These are phyloP conservation scores for Ylistrum balloti DNA, from an alignment of 1,140 invertebrate genomes.

Conservation along the genomic window DNA sequence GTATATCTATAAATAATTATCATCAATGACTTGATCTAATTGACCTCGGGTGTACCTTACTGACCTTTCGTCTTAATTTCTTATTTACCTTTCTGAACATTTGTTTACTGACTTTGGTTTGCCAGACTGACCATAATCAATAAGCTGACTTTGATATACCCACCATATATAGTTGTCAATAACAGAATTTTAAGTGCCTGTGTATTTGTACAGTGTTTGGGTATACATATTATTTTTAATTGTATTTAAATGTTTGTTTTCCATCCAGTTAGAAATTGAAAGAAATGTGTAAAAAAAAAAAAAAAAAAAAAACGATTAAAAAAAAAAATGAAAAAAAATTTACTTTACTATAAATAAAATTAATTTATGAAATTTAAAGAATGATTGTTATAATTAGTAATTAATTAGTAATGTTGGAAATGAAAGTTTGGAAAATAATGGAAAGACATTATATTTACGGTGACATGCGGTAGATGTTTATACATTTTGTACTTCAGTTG, in stretches of 20 bases:
- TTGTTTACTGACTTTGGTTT: background rate
- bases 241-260: conserved; percentile 36
- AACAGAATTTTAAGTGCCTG: conserved; percentile 33
- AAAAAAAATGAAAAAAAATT: background rate
- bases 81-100: background rate
- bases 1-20: too few relatives aligned
- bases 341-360: background rate
- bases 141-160: background rate
- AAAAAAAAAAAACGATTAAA: too few relatives aligned
- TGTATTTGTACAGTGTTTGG: background rate
- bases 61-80: too few relatives aligned
- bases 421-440: background rate
- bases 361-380: background rate
- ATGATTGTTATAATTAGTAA: background rate
- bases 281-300: too few relatives aligned
- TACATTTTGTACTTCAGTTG: background rate
- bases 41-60: too few relatives aligned
- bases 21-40: too few relatives aligned
- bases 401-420: background rate
- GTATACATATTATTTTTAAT: background rate
- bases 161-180: conserved; percentile 13
- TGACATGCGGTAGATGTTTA: background rate
- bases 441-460: background rate
- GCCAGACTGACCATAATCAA: background rate
- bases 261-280: background rate